A percentile compares a stretch with the other conserved stretches of the same genome.
Evolutionary conservation across 2,888 invertebrate genomes (phyloP).

Genomic region (Ditylenchus weischeri): DNA sequence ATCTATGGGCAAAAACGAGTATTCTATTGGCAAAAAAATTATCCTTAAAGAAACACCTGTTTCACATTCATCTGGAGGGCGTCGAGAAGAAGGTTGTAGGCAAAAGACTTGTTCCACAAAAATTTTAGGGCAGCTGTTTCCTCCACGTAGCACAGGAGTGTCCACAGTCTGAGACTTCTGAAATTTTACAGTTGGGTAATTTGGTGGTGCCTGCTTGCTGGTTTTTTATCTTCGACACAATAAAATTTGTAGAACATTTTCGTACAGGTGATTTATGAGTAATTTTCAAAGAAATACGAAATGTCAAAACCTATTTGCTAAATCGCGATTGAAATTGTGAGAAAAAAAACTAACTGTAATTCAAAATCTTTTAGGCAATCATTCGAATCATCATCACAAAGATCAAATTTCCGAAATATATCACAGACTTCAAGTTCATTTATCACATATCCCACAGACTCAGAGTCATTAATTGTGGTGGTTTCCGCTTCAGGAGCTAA

Average conservation of each 20-base stretch:
- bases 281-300: conserved; percentile 11
- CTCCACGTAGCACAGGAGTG: conserved; percentile 43
- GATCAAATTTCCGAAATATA: conserved; percentile 11
- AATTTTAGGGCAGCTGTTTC: conserved; percentile 48
- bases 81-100: conserved; percentile 22
- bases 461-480: background rate
- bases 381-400: conserved; percentile 7
- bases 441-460: background rate
- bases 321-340: background rate
- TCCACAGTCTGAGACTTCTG: conserved; percentile 37
- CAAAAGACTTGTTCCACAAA: conserved; percentile 40
- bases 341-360: background rate
- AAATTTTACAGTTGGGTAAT: conserved; percentile 8
- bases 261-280: conserved; percentile 1
- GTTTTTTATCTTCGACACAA: no score
- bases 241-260: no score
- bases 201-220: no score
- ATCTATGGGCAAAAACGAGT: no score
- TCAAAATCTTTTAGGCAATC: background rate
- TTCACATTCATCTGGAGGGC: conserved; percentile 21
- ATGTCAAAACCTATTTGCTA: no score
- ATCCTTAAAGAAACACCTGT: conserved; percentile 17
- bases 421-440: conserved; percentile 10
- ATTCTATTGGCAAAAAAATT: no score
- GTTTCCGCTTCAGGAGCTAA: no score